A percentile compares a stretch with the other conserved stretches of the same genome.
Evolutionary conservation across 53 echinoderm and acorn worm species (phyloP).

Genomic region (Zoroaster sp.): DNA sequence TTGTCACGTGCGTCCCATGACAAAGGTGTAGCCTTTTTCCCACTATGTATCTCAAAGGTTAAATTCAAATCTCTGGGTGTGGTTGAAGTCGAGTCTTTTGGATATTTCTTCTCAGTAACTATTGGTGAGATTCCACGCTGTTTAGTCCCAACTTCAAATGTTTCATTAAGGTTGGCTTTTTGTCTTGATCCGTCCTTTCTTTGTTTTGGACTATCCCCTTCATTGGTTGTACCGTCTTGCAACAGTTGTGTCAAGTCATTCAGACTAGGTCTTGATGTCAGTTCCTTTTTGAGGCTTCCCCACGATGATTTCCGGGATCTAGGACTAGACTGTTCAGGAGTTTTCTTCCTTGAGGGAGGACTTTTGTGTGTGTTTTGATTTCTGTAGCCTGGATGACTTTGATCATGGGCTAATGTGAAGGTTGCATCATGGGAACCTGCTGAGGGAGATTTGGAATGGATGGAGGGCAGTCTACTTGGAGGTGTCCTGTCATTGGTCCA

Average conservation of each 20-base stretch:
- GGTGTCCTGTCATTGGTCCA: slow-evolving; percentile 78
- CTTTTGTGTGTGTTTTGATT: slow-evolving; percentile 18
- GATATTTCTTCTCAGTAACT: not conserved
- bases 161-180: slow-evolving; percentile 70
- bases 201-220: not conserved
- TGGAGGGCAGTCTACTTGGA: slow-evolving; percentile 41
- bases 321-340: slow-evolving; percentile 55
- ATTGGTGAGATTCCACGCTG: slow-evolving; percentile 3
- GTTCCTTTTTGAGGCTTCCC: slow-evolving; percentile 4
- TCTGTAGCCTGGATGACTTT: not conserved
- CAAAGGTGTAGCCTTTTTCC: slow-evolving; percentile 53
- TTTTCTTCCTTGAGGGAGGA: slow-evolving; percentile 14
- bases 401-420: slow-evolving; percentile 38
- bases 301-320: not conserved
- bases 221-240: slow-evolving; percentile 16
- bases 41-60: slow-evolving; percentile 9
- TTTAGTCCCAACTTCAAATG: slow-evolving; percentile 59
- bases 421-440: slow-evolving; percentile 20
- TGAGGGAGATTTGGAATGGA: slow-evolving; percentile 41
- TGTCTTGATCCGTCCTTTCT: slow-evolving; percentile 1
- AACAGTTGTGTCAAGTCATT: slow-evolving; percentile 77
- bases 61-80: slow-evolving; percentile 24
- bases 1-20: slow-evolving; percentile 79
- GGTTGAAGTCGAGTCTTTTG: not conserved
- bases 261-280: slow-evolving; percentile 76